Evolutionary conservation across 2,888 invertebrate genomes (phyloP), one percentile per base, ranked within the genome.

Genomic region (Drosophila hawaiiensis): DNA sequence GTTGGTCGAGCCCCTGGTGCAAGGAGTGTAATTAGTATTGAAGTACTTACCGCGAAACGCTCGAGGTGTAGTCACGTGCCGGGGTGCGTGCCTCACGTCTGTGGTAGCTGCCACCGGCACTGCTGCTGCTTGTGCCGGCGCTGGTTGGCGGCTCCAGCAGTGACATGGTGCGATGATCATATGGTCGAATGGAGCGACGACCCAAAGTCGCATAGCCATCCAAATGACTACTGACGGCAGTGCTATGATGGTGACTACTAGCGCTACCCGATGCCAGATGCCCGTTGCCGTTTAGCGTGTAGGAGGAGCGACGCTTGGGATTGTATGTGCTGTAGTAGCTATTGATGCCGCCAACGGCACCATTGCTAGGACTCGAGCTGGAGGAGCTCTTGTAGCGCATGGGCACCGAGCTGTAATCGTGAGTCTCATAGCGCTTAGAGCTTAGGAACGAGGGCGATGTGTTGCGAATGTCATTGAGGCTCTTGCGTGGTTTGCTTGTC

Each of bases 181-280:
- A 93, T 1, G 93, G 87, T 28, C 92, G 89, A 31, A 92, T 82
- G 25, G 91, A 84, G 53, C 93, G 91, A 16, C 93, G 87, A 2
- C 93, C 93, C 37, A 93, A 83, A 1, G 93, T 93, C 65, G 93
- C 93, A 81, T 93, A 93, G 4, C 92, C 91, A 59, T 93, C 93
- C 31, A 93, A 79, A 29, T 91, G 84, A 10, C 80, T 86, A 39
- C 86, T 82, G 4, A 72, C 66, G 10, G 70, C 78, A 1, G 85
- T 72, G 29, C n/a, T 56, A 16, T 56, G 56, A 39, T 56, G 56
- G 39, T 58, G 58, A 39, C 73, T 70, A 82, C 78, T 71, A 29
- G 72, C 70, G 39, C 75, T 76, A 49, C 75, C 73, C 5, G 83
- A 76, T 1, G 91, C 68, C 68, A 91, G 53, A 56, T 56, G 56